phyloP scores from a whole-genome alignment of 2,888 invertebrate species.

The Nycteola revayana region DNA sequence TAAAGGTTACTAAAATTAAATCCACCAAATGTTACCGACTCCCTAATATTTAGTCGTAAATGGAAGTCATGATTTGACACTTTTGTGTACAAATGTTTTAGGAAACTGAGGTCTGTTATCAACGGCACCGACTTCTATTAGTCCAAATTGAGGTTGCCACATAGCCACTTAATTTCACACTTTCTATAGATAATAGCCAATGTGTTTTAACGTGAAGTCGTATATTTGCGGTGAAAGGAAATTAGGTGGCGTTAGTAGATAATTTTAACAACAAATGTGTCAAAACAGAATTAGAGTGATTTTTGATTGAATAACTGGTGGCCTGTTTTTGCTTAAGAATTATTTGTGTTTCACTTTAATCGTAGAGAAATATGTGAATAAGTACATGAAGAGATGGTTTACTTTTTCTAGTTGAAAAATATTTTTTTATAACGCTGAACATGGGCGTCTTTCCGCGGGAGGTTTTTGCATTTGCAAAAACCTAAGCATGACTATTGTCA shows the following conservation, averaged over 20 bases:
- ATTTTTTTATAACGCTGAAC: too few species aligned
- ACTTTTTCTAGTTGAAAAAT: too few species aligned
- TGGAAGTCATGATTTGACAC: conserved; percentile 76
- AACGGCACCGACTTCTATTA: conserved; percentile 42
- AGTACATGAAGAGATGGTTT: too few species aligned
- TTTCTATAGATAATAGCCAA: conserved; percentile 62
- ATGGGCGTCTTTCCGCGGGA: too few species aligned
- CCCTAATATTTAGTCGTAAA: conserved; percentile 55
- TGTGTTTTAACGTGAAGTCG: conserved; percentile 47
- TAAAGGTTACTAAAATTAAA: too few species aligned
- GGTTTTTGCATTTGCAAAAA: too few species aligned
- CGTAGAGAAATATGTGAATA: too few species aligned
- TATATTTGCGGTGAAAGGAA: conserved; percentile 48
- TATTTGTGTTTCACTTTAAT: too few species aligned
- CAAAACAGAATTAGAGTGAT: too few species aligned
- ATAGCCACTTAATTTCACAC: conserved; percentile 68
- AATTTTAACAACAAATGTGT: conserved; percentile 33
- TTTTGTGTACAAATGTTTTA: conserved; percentile 72
- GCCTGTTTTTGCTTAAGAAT: too few species aligned
- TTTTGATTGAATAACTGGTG: too few species aligned
- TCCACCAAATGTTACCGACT: conserved; percentile 48
- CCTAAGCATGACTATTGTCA: too few species aligned
- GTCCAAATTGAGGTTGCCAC: conserved; percentile 67
- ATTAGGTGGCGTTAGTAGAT: conserved; percentile 29
- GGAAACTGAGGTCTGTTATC: conserved; percentile 62